phyloP scores from a whole-genome alignment of 92 coral and sea anemone species.

The Siderastrea radians region DNA sequence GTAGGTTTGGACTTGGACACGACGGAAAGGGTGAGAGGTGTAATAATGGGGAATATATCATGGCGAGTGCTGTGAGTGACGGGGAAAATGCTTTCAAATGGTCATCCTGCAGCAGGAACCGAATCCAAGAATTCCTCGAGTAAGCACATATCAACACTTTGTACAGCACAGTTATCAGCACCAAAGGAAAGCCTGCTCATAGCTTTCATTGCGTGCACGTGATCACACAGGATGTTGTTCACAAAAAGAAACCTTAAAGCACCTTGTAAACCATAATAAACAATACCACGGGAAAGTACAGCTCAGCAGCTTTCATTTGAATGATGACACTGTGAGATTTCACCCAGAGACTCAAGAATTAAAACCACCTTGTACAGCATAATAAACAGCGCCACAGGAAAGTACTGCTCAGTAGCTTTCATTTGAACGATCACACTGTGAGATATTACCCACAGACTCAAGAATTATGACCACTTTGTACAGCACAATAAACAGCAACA shows the following conservation, averaged over 20 bases:
- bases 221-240: too few species aligned
- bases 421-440: too few species aligned
- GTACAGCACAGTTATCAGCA: background rate
- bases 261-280: background rate
- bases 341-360: background rate
- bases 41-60: constrained; percentile 75
- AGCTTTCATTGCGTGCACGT: too few species aligned
- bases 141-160: constrained; percentile 17
- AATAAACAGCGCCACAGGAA: too few species aligned
- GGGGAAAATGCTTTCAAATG: constrained; percentile 85
- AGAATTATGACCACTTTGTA: too few species aligned
- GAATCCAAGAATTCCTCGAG: constrained; percentile 78
- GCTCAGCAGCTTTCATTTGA: too few species aligned
- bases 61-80: constrained; percentile 79
- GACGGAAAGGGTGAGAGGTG: constrained; percentile 64
- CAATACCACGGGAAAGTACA: background rate
- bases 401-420: too few species aligned
- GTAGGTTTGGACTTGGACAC: constrained; percentile 88
- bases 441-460: too few species aligned
- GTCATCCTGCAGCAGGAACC: constrained; percentile 85
- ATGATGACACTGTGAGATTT: background rate
- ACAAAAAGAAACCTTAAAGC: too few species aligned
- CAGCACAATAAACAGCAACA: too few species aligned
- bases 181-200: background rate
- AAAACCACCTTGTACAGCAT: too few species aligned